A percentile compares a stretch with the other conserved stretches of the same genome.
These are phyloP conservation scores for Osmoderma eremita DNA, from an alignment of 2,888 invertebrate genomes.

Conservation along the genomic window DNA sequence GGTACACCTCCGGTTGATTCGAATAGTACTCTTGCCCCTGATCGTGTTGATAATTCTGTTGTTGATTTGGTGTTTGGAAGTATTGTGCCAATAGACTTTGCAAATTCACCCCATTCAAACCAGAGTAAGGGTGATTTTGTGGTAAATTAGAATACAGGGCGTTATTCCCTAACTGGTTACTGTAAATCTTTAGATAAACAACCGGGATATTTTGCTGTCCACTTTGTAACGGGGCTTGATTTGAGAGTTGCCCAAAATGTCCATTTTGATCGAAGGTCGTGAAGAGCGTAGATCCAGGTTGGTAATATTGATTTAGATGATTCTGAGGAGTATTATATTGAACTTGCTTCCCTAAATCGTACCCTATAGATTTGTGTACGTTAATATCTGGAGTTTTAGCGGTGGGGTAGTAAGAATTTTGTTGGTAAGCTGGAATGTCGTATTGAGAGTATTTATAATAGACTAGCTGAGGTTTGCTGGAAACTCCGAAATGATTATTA, in stretches of 20 bases:
- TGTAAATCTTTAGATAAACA: constrained; percentile 69
- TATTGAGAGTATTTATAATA: constrained; percentile 78
- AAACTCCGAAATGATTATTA: constrained; percentile 65
- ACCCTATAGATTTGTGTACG: constrained; percentile 54
- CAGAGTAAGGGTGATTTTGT: constrained; percentile 66
- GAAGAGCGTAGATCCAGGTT: constrained; percentile 59
- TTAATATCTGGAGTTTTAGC: constrained; percentile 44
- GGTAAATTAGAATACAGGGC: constrained; percentile 69
- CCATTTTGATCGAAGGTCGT: constrained; percentile 58
- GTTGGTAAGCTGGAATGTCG: constrained; percentile 66
- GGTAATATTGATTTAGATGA: constrained; percentile 39
- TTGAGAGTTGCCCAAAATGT: constrained; percentile 66
- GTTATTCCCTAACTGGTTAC: constrained; percentile 68
- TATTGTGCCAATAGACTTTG: constrained; percentile 68
- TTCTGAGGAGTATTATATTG: constrained; percentile 13
- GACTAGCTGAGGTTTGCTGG: constrained; percentile 68
- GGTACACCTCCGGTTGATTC: constrained; percentile 30
- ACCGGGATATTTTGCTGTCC: constrained; percentile 66
- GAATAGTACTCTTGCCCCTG: constrained; percentile 50
- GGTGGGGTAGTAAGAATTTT: constrained; percentile 38
- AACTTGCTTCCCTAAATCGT: constrained; percentile 51
- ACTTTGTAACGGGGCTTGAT: constrained; percentile 64
- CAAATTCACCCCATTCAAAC: constrained; percentile 68
- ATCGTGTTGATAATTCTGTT: constrained; percentile 52
- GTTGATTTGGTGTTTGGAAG: constrained; percentile 54